phyloP scores from a whole-genome alignment of 2,888 invertebrate species.

The Unio pictorum region DNA sequence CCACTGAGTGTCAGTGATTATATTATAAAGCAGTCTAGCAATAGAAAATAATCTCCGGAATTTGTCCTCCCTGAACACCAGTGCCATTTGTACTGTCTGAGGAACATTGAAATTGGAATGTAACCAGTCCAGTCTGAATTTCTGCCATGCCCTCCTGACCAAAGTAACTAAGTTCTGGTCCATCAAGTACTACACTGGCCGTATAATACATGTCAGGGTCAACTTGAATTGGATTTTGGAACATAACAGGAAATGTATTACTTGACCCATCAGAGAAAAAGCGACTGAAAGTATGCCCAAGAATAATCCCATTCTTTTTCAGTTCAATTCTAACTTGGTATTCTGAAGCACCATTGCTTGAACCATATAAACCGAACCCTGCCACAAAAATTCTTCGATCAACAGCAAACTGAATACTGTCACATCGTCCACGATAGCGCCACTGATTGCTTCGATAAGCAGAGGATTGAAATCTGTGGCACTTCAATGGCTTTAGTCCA shows the following conservation, averaged over 20 bases:
- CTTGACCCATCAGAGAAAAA: constrained; percentile 98
- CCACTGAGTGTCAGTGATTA: background rate
- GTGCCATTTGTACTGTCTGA: constrained; percentile 98
- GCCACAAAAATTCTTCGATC: constrained; percentile 96
- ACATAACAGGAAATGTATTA: constrained; percentile 93
- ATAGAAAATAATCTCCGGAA: constrained; percentile 96
- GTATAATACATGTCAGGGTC: constrained; percentile 96
- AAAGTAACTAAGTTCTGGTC: constrained; percentile 94
- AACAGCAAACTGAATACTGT: constrained; percentile 96
- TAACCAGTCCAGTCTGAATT: constrained; percentile 88
- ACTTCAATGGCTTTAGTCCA: constrained; percentile 93
- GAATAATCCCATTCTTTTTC: constrained; percentile 87
- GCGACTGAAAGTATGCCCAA: constrained; percentile 92
- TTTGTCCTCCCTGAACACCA: constrained; percentile 97
- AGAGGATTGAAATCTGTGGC: constrained; percentile 95
- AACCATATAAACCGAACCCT: constrained; percentile 95
- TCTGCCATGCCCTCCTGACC: constrained; percentile 97
- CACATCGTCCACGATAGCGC: constrained; percentile 96
- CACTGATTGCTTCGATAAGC: constrained; percentile 97
- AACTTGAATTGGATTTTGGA: constrained; percentile 85
- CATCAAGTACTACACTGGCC: constrained; percentile 94
- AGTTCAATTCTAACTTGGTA: constrained; percentile 95
- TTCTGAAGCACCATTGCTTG: constrained; percentile 95
- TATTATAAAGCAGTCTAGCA: constrained; percentile 30
- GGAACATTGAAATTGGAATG: constrained; percentile 97